phyloP scores from a whole-genome alignment of 2,888 invertebrate genomes.

The Noctua pronuba region DNA sequence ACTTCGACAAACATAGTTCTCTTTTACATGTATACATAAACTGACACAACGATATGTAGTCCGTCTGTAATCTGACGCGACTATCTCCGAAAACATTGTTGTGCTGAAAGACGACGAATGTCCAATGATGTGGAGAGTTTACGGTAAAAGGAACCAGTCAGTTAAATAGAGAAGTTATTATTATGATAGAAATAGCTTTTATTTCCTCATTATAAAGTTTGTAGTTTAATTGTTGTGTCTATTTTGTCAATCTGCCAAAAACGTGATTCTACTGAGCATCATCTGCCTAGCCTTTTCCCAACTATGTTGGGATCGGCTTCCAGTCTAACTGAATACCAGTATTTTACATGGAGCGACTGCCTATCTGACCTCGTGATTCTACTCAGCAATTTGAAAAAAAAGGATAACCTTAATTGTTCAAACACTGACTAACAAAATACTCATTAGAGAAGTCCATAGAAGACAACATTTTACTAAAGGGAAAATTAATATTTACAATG shows the following conservation, averaged over 20 bases:
- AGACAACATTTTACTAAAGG: not conserved
- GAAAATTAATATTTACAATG: not conserved
- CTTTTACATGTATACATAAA: not conserved
- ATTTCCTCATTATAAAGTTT: too few species aligned
- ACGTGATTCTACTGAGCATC: too few species aligned
- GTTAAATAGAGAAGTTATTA: not conserved
- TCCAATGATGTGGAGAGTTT: constrained; percentile 63
- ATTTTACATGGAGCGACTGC: too few species aligned
- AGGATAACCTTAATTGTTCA: not conserved
- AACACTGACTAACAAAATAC: not conserved
- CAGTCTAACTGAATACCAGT: too few species aligned
- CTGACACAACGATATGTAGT: constrained; percentile 5
- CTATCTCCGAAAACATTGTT: constrained; percentile 81
- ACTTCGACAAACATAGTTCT: not conserved
- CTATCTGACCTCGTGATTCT: too few species aligned
- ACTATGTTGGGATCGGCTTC: too few species aligned
- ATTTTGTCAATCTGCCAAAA: too few species aligned
- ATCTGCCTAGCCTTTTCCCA: too few species aligned
- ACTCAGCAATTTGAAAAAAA: too few species aligned
- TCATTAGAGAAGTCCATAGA: not conserved
- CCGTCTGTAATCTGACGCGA: constrained; percentile 51
- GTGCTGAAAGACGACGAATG: constrained; percentile 79
- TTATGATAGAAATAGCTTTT: too few species aligned
- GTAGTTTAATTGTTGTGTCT: too few species aligned
- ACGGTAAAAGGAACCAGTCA: constrained; percentile 66